Evolutionary conservation across 2,797 vertebrate genomes (phyloP), one percentile per base, ranked within the genome.

Genomic region (Falco novaeseelandiae): DNA sequence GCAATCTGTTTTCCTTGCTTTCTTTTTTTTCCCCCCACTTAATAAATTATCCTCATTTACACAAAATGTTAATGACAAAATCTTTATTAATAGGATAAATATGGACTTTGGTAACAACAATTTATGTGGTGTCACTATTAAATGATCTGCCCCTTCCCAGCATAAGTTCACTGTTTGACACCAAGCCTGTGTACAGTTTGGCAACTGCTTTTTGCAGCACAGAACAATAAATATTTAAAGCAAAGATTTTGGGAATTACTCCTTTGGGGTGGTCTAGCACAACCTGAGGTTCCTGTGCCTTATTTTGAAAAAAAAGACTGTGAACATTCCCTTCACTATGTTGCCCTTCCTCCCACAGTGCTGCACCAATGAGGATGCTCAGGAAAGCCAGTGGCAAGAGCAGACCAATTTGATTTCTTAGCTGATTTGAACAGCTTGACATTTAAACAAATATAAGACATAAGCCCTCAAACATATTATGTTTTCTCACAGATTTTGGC

Each of bases 61-160:
- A 87, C 78, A 96, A 97, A 97, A 94, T 52, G 79, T 93, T 95
- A 89, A 91, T 10, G 19, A 23, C 72, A 61, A 48, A 67, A 38
- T 92, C 94, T 90, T 90, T 97, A 95, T 96, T 97, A 97, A 97
- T 92, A 76, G 77, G 65, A 82, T 90, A 97, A 98, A 95, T 89
- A 97, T 34, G 59, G 76, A 97, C 59, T 93, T 70, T 77, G 76
- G 62, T 72, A 84, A 78, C 91, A 95, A 93, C 90, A 97, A 94
- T 97, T 93, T 93, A 90, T 72, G 17, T 70, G 38, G 79, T 69
- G 14, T 86, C 65, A 62, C 57, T 92, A 8, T 55, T 86, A 89
- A 96, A 94, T 90, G 49, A 94, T 96, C 83, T 80, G 79, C 59
- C 71, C 90, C 67, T 92, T 91, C 51, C 70, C 70, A 83, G 30